Conservation (phyloP, 2,797 vertebrate species). For the Rhinoraja longicauda region DNA sequence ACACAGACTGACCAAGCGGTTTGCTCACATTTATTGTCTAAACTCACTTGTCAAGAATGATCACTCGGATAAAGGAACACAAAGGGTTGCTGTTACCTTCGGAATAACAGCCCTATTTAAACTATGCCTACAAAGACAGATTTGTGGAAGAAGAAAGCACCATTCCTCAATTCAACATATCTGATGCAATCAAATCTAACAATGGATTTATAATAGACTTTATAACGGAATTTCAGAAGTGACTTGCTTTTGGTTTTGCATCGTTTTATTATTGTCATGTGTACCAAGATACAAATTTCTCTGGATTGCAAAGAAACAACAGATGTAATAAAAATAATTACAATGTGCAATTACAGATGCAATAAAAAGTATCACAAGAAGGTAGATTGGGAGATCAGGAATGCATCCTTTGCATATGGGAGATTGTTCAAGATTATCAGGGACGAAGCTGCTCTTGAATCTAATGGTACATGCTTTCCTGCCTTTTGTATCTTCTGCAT, state of each 20-base stretch:
- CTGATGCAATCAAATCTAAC: neutral
- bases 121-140: neutral
- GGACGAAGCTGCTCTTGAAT: too few species aligned
- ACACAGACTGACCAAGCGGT: neutral
- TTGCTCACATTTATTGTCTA: neutral
- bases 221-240: neutral
- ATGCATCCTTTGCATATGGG: too few species aligned
- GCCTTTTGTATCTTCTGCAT: too few species aligned
- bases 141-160: neutral
- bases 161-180: neutral
- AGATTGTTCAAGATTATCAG: too few species aligned
- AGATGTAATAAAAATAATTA: too few species aligned
- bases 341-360: too few species aligned
- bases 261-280: too few species aligned
- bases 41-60: neutral
- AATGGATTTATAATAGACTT: neutral
- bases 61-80: neutral
- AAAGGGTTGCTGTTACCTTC: neutral
- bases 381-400: too few species aligned
- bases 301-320: too few species aligned
- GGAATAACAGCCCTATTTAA: neutral
- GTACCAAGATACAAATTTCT: too few species aligned
- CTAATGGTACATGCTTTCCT: too few species aligned
- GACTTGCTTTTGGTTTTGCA: neutral
- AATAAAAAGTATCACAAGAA: too few species aligned